Evolutionary conservation across 1,140 invertebrate species (phyloP), one percentile per base, ranked within the genome.

Genomic region (Reticulitermes speratus): DNA sequence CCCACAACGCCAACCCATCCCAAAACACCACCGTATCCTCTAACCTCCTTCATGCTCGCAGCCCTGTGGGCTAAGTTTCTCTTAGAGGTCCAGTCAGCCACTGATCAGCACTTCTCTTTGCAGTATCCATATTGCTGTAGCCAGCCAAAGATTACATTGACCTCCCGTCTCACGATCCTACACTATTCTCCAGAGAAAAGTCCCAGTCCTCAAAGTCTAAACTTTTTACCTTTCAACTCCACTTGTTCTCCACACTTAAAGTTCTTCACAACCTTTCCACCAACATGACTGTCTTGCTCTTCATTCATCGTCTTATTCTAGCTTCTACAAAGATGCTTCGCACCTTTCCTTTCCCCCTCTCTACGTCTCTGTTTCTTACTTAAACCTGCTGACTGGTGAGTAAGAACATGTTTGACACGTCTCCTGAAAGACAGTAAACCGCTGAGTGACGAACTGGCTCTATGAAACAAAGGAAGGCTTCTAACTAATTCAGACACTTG

Each of bases 341-440:
- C 65, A 75, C n/a, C 14, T 75, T 65, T 19, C 16, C 25, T n/a
- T n/a, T 65, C 59, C 59, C 59, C 21, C 21, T 65, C 59, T 21
- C 59, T 8, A 7, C 25, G 1, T 75, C n/a, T 30, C 25, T 75
- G 65, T 38, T 38, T 38, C 2, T 75, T 75, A 30, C 25, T n/a
- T 75, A 75, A 30, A 75, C 25, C n/a, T 30, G n/a, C 65, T 75
- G 65, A 75, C 65, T n/a, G 11, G 7, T 6, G 65, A 30, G 65
- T 6, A 75, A n/a, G n/a, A 75, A 75, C 65, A 75, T 30, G 65
- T 75, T 75, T 75, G n/a, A 75, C n/a, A 75, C 65, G 65, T 30
- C 65, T 30, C n/a, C 65, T 75, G 65, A 75, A 75, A 75, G n/a
- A 75, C 65, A 75, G n/a, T 69, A 69, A 75, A 75, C n/a, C n/a